Base-by-base conservation (phyloP, 64 coral and sea anemone species). In the Actinia tenebrosa region DNA sequence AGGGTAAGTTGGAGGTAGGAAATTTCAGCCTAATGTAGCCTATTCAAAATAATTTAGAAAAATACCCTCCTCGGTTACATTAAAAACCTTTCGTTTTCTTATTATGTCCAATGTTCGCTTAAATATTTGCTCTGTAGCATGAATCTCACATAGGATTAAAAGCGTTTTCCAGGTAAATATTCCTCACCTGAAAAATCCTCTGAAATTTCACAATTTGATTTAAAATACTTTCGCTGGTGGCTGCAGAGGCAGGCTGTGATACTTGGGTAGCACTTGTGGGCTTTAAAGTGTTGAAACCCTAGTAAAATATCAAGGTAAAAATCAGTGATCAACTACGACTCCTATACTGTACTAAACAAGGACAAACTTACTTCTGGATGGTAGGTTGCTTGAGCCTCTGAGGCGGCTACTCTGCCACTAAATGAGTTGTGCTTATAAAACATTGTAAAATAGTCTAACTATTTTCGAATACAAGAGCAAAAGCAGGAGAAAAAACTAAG, bases 361-460 rank as follows among this genome's bases (percentile, higher is more conserved):
- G 6, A 23, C 23, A 53, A 45, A 72, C 50, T 44, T 84, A 97
- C 94, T 88, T 97, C 91, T 54, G 94, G 91, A 69, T 97, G 94
- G 90, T 93, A 97, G 66, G 94, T 84, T 85, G 91, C 69, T 71
- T 87, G 46, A 54, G 94, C 91, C 54, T 97, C 94, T 71, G 94
- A 64, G 44, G 91, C 80, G 17, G 91, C 83, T 83, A 97, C 27
- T 89, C 91, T 82, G 77, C 94, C 94, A 47, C 84, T 80, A 86
- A 93, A 97, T 25, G 94, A 88, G 62, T 90, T 93, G 66, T 93
- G 89, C 77, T 97, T 97, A 79, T 93, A 97, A 89, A 97, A 97
- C 94, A 97, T 97, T 3, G 45, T 52, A 47, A 17, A 83, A 17
- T 10, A 16, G 44, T 26, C 0, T n/a, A 7, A 50, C 47, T 50